Evolutionary conservation across 2,797 vertebrate genomes (phyloP).

Genomic region (Tokudaia muenninki): DNA sequence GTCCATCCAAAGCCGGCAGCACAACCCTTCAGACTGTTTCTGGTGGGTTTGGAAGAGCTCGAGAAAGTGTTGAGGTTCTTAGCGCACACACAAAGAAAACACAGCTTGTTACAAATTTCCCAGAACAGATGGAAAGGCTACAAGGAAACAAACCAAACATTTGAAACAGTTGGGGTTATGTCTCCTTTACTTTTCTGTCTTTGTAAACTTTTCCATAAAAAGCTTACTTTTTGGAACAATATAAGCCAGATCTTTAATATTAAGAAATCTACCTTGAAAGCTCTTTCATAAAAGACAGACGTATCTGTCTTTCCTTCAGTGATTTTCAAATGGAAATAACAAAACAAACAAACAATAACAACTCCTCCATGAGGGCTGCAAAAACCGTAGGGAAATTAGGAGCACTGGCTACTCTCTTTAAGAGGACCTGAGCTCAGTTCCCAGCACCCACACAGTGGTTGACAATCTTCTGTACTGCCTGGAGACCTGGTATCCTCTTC

Average conservation of each 20-base stretch:
- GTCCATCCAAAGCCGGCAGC: background rate
- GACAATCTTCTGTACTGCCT: background rate
- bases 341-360: background rate
- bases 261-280: constrained; percentile 51
- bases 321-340: constrained; percentile 38
- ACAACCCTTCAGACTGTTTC: constrained; percentile 3
- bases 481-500: background rate
- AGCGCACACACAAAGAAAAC: background rate
- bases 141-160: constrained; percentile 39
- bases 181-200: constrained; percentile 3
- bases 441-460: background rate
- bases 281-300: constrained; percentile 55
- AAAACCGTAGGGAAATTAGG: background rate
- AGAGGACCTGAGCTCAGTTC: background rate
- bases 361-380: background rate
- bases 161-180: background rate
- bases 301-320: constrained; percentile 42
- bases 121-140: constrained; percentile 17
- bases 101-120: constrained; percentile 3
- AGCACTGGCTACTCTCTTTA: background rate
- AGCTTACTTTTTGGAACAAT: constrained; percentile 29
- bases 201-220: constrained; percentile 41
- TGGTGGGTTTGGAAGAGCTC: background rate
- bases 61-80: background rate
- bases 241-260: constrained; percentile 37